A percentile compares a stretch with the other conserved stretches of the same genome.
Evolutionary conservation across 2,888 invertebrate genomes (phyloP).

Genomic region (Mythimna vitellina): DNA sequence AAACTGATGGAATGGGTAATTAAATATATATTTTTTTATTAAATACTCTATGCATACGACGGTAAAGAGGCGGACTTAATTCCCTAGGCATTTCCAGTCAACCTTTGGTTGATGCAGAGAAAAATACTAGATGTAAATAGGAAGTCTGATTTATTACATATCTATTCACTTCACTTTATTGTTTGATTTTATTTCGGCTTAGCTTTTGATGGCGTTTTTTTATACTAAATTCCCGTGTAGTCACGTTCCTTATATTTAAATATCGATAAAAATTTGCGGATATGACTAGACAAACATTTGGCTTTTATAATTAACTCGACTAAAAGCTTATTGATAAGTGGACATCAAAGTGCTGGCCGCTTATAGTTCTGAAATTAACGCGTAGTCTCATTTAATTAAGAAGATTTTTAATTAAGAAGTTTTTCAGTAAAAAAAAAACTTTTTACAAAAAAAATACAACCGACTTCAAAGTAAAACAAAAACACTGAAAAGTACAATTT

Average conservation of each 20-base stretch:
- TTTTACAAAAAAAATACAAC: too few species aligned
- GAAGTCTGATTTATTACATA: slow-evolving; percentile 8
- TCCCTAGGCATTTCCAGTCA: too few species aligned
- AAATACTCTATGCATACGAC: too few species aligned
- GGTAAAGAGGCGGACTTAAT: too few species aligned
- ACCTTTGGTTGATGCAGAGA: neutral
- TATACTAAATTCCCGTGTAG: slow-evolving; percentile 13
- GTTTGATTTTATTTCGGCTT: slow-evolving; percentile 30
- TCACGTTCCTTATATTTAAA: slow-evolving; percentile 47
- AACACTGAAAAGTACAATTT: too few species aligned
- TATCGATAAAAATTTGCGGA: slow-evolving; percentile 50
- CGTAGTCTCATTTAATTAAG: neutral
- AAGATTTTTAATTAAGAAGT: neutral
- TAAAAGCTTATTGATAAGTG: slow-evolving; percentile 50
- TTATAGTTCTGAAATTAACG: slow-evolving; percentile 2
- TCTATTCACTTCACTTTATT: slow-evolving; percentile 9
- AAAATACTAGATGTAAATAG: slow-evolving; percentile 18
- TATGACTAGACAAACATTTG: slow-evolving; percentile 46
- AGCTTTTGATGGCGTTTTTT: slow-evolving; percentile 39
- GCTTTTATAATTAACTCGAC: slow-evolving; percentile 60
- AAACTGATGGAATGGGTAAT: too few species aligned
- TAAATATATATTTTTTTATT: too few species aligned
- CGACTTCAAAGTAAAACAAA: too few species aligned
- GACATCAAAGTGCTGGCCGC: slow-evolving; percentile 46
- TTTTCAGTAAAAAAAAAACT: neutral